Conservation (phyloP, 1,140 invertebrate genomes). For the Ceratoteleas bidentatus region DNA sequence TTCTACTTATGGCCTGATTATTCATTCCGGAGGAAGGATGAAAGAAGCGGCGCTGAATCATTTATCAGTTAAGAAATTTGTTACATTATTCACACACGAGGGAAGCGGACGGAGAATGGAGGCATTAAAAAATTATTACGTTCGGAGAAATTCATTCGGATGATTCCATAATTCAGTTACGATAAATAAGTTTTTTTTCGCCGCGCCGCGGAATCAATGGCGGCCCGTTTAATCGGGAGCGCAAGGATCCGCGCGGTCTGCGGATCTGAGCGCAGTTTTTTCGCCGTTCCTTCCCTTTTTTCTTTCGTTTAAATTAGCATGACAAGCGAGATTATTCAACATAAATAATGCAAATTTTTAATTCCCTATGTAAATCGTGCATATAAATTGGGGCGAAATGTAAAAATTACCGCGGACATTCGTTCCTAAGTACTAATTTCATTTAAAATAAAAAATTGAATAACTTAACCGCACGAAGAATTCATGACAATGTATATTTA, state of each 20-base stretch:
- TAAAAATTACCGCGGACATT: too few species aligned
- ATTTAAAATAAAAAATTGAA: too few species aligned
- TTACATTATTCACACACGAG: constrained; percentile 46
- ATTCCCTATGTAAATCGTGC: too few species aligned
- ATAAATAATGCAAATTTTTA: constrained; percentile 64
- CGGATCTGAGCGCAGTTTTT: too few species aligned
- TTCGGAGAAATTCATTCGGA: constrained; percentile 37
- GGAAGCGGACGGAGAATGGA: constrained; percentile 16
- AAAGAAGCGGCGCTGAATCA: constrained; percentile 40
- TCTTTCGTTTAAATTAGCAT: constrained; percentile 49
- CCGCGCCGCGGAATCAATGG: constrained; percentile 38
- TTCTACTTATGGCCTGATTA: constrained; percentile 57
- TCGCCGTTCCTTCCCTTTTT: too few species aligned
- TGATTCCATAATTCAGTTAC: constrained; percentile 48
- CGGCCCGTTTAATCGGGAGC: constrained; percentile 22
- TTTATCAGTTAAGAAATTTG: constrained; percentile 45
- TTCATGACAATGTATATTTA: too few species aligned
- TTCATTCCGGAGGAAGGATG: constrained; percentile 45
- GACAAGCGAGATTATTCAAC: constrained; percentile 54
- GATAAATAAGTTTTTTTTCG: constrained; percentile 47
- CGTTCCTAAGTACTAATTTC: too few species aligned
- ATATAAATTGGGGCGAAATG: too few species aligned
- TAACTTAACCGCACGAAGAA: too few species aligned
- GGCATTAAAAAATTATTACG: constrained; percentile 42
- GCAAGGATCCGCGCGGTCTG: constrained; percentile 4